phyloP scores from a whole-genome alignment of 2,113 vertebrate species.

The Guaruba guarouba region DNA sequence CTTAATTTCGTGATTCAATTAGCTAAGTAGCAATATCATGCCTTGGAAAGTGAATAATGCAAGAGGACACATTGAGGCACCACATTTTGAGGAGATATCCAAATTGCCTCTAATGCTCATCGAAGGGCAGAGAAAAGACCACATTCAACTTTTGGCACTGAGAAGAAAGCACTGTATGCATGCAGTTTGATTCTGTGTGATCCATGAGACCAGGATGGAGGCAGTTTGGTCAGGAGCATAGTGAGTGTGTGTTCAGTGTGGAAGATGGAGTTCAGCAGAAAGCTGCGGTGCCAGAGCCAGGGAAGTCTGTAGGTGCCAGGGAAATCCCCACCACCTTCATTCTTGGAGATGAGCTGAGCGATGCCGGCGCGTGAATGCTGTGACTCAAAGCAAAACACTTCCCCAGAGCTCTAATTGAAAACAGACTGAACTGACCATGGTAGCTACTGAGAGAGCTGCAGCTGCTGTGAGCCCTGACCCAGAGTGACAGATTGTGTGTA shows the following conservation, averaged over 20 bases:
- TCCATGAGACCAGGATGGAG: not conserved
- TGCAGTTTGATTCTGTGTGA: accelerated
- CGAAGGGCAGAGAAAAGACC: not conserved
- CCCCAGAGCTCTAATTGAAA: not conserved
- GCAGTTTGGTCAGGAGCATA: accelerated
- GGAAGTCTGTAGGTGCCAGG: not conserved
- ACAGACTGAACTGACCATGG: accelerated
- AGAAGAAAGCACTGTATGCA: not conserved
- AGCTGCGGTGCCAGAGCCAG: accelerated
- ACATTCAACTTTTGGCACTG: not conserved
- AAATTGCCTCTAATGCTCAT: not conserved
- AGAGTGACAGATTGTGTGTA: accelerated
- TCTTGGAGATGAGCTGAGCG: not conserved
- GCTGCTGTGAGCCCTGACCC: accelerated
- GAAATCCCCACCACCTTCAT: not conserved
- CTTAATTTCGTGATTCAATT: not conserved
- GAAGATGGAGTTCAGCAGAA: not conserved
- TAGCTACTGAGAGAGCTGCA: not conserved
- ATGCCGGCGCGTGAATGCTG: not conserved
- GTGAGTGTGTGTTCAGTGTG: accelerated
- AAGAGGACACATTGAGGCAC: not conserved
- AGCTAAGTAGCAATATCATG: not conserved
- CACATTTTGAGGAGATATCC: not conserved
- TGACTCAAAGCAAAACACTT: not conserved
- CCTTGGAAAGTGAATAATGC: not conserved